phyloP scores from a whole-genome alignment of 2,888 invertebrate genomes.

The Sympetrum striolatum region DNA sequence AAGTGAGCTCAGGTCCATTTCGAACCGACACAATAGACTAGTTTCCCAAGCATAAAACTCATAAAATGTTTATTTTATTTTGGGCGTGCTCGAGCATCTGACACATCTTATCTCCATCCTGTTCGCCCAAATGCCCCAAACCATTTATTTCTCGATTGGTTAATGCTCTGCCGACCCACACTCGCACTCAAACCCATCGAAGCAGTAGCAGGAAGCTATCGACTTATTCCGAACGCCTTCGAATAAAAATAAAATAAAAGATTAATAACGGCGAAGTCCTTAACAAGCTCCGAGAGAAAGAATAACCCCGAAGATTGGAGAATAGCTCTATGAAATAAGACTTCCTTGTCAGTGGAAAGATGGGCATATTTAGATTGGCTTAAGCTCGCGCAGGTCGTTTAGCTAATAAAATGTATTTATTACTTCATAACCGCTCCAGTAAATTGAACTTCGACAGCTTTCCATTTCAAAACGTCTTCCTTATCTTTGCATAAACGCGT shows the following conservation, averaged over 20 bases:
- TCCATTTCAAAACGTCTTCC: no score
- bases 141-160: background rate
- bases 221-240: background rate
- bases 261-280: no score
- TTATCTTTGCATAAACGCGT: no score
- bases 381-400: no score
- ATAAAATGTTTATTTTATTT: background rate
- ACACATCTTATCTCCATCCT: background rate
- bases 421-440: no score
- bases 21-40: background rate
- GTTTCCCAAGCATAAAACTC: background rate
- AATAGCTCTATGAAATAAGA: background rate
- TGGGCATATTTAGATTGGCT: background rate
- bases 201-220: background rate
- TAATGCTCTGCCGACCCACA: background rate
- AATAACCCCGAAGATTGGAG: no score
- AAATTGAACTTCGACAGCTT: no score
- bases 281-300: no score
- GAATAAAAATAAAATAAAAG: background rate
- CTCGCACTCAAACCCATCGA: background rate
- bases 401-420: no score
- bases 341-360: background rate
- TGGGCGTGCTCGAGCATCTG: background rate
- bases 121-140: background rate
- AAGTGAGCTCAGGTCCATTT: background rate